Base-by-base conservation (phyloP, 2,888 invertebrate genomes). In the Rhamphomyia laevipes region DNA sequence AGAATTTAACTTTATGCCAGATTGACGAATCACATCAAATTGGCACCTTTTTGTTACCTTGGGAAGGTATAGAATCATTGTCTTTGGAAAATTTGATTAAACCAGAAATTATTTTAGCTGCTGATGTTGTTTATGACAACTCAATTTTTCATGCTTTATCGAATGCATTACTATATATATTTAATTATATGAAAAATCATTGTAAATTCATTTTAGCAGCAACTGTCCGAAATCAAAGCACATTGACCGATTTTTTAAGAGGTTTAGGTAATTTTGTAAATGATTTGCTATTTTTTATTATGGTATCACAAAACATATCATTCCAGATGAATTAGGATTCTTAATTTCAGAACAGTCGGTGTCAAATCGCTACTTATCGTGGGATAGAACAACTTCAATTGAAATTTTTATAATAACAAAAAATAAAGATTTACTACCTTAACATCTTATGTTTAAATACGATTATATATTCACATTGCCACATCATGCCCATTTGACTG, bases 161-260 rank as follows among this genome's bases (percentile, higher is more conserved):
- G 27, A 57, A 57, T 13, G 73, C 74, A 3, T 62, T 80, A 16
- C 69, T 71, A 35, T 58, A 57, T 43, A 61, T 78, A 27, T 70
- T 74, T 42, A 48, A 55, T 4, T 55, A 58, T 23, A 62, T 50
- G 7, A 37, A 63, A 43, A 55, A 62, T 50, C 58, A 64, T 5
- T 63, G 68, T 46, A 64, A 69, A 57, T 70, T 74, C 54, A 66
- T 76, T 51, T 63, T 80, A 48, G 76, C 78, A 30, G 77, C 76
- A 50, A 79, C 80, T 2, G 72, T 84, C 54, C 72, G 86, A 56
- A 86, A 85, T 70, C 67, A 73, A 58, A 69, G 74, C 2, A 86
- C 86, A 2, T 70, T 81, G 53, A 58, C 70, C 4, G 58, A 63
- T 21, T 86, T 86, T 68, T 62, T 80, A 41, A 55, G 67, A 15